Conservation (phyloP, 35 echinoderm and acorn worm genomes). For the Diadema setosum region DNA sequence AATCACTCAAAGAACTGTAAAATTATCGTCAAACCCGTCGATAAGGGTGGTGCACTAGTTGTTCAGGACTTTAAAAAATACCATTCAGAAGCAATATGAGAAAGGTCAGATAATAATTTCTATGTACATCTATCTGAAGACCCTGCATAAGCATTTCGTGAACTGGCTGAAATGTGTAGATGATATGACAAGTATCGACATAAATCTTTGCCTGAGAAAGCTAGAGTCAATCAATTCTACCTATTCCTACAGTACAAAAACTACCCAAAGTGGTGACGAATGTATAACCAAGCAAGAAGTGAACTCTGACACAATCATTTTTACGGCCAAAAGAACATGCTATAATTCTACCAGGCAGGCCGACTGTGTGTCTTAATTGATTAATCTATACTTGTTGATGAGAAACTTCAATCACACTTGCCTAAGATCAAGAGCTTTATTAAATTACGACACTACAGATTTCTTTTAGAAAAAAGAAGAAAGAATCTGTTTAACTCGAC, state of each 20-base stretch:
- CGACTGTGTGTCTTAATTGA: neutral
- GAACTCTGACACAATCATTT: neutral
- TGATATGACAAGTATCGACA: neutral
- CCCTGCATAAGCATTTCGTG: neutral
- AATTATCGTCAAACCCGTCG: neutral
- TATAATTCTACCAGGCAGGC: neutral
- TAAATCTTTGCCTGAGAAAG: neutral
- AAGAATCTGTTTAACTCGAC: too few species aligned
- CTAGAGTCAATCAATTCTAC: neutral
- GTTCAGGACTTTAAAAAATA: neutral
- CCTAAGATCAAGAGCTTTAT: neutral
- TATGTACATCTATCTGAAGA: neutral
- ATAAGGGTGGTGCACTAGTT: neutral
- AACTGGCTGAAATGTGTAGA: neutral
- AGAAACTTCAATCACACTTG: neutral
- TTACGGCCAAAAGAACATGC: neutral
- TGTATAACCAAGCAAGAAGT: neutral
- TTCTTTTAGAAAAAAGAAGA: too few species aligned
- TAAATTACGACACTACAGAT: too few species aligned
- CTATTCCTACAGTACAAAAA: neutral
- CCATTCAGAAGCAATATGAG: neutral
- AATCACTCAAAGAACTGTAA: neutral
- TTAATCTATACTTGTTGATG: neutral
- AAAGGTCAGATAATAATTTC: neutral
- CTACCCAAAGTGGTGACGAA: neutral